Evolutionary conservation across 1,140 invertebrate species (phyloP), one percentile per base, ranked within the genome.

Genomic region (Trypoxylus dichotomus): DNA sequence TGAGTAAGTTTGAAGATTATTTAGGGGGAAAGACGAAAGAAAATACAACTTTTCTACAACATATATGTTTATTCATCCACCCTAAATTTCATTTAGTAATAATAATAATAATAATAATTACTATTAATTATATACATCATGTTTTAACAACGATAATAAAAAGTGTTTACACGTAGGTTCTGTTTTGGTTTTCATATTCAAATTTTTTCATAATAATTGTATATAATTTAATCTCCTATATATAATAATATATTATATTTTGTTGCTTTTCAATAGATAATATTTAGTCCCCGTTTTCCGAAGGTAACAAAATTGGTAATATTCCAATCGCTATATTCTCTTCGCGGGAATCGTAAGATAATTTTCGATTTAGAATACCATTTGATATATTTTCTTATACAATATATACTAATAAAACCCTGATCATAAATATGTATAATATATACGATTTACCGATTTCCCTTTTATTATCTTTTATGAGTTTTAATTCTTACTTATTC

Each of bases 121-220:
- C 5, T 63, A 19, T 63, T 19, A 25, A 19, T 25, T 63, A 63
- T 63, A 63, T 63, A 63, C 60, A 63, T 21, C 19, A 25, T 63
- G 19, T 19, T 63, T 25, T 19, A 63, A 63, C 60, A 63, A 63
- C 60, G 24, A 63, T 63, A 63, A 21, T 63, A 63, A 63, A 63
- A 63, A 63, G 43, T 63, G 60, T 63, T 47, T 47, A 37, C n/a
- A 47, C 43, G 15, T 19, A 47, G n/a, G 0, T 19, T 47, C 6
- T 19, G 3, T 47, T 19, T 15, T 47, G 3, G n/a, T 3, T 19
- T 47, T 19, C 43, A 19, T 15, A 47, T 47, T 47, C 60, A 21
- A 11, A 21, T 25, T 19, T 24, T 8, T 63, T 6, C 3, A 63
- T 21, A 25, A 19, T 19, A 19, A 19, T 63, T 21, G 19, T 19